phyloP scores from a whole-genome alignment of 2,888 invertebrate genomes.

The Mesorhabditis spiculigera region DNA sequence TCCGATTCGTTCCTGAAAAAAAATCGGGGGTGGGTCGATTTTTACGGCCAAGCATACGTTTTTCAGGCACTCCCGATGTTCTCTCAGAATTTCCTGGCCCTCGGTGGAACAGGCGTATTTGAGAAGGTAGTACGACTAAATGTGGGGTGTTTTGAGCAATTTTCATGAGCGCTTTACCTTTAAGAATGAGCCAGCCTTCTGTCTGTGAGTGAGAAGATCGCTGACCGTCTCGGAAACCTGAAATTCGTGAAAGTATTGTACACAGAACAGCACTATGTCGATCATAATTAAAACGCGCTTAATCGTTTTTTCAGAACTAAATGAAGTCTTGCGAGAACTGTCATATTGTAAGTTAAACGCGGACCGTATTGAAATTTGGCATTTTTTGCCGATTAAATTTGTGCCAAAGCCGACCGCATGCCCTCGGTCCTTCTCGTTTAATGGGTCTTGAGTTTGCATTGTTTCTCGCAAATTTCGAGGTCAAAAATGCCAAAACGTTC shows the following conservation, averaged over 20 bases:
- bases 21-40: background rate
- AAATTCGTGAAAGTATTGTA: background rate
- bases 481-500: no score
- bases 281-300: no score
- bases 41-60: conserved; percentile 15
- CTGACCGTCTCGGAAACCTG: conserved; percentile 33
- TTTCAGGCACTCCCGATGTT: conserved; percentile 51
- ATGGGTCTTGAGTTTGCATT: no score
- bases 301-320: background rate
- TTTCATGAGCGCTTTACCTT: conserved; percentile 18
- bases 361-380: no score
- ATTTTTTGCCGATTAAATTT: no score
- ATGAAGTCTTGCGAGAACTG: background rate
- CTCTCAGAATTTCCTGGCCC: conserved; percentile 51
- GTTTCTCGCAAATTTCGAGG: no score
- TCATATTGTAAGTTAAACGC: no score
- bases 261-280: no score
- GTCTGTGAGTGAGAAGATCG: conserved; percentile 54
- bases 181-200: conserved; percentile 54
- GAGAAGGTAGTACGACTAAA: conserved; percentile 53
- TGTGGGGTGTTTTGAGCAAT: no score
- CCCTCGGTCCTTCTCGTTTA: no score
- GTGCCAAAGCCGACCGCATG: no score
- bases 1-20: conserved; percentile 50
- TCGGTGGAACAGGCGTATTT: conserved; percentile 55